Conservation (phyloP, 2,797 vertebrate species). For the Pygocentrus nattereri region DNA sequence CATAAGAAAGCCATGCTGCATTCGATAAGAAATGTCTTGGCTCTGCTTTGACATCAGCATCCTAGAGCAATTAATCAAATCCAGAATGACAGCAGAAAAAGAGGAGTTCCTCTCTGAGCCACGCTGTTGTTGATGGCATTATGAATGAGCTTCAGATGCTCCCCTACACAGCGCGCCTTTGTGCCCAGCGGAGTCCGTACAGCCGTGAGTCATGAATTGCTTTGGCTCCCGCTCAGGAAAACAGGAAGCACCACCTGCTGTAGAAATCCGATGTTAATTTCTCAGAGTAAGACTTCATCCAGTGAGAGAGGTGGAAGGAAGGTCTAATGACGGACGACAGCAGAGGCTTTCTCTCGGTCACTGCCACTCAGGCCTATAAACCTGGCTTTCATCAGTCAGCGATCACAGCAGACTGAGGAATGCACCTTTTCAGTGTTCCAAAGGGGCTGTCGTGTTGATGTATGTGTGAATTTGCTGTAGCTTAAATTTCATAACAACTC, state of each 20-base stretch:
- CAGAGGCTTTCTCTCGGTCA: conserved; percentile 34
- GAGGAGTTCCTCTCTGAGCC: conserved; percentile 33
- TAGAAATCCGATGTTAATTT: conserved; percentile 52
- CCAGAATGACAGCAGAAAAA: conserved; percentile 11
- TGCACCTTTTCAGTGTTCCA: background rate
- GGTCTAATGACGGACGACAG: conserved; percentile 27
- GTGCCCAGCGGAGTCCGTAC: conserved; percentile 37
- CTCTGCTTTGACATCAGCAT: conserved; percentile 13
- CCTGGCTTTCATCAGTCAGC: background rate
- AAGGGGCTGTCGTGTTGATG: background rate
- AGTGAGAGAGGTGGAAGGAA: conserved; percentile 13
- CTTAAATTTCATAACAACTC: background rate
- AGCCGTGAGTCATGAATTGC: conserved; percentile 54
- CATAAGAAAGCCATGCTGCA: background rate
- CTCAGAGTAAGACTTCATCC: conserved; percentile 47
- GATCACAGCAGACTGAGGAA: background rate
- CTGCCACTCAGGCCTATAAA: background rate
- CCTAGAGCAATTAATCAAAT: conserved; percentile 46
- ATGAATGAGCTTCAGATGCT: conserved; percentile 44
- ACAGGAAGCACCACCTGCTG: conserved; percentile 59
- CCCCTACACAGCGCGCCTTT: conserved; percentile 33
- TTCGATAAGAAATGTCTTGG: conserved; percentile 21
- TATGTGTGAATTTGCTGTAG: background rate
- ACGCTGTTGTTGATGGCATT: conserved; percentile 41
- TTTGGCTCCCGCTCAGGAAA: conserved; percentile 47